These are phyloP conservation scores for Microcaecilia unicolor DNA, from an alignment of 2,797 vertebrate genomes.

Conservation along the genomic window DNA sequence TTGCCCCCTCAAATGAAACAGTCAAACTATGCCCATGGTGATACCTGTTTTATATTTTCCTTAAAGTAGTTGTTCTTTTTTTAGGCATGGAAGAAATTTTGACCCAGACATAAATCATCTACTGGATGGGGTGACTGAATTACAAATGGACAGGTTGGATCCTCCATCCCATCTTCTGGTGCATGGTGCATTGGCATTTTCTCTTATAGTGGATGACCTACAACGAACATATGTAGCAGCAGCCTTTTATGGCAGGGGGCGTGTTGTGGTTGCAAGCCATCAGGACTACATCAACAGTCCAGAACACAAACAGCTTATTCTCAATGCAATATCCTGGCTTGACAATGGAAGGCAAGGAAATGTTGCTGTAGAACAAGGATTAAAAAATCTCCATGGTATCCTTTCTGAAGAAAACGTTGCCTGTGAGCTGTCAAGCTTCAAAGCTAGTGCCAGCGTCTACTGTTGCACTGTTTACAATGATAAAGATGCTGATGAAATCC, in stretches of 20 bases:
- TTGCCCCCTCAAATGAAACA: too few relatives aligned
- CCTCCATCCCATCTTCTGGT: constrained; percentile 47
- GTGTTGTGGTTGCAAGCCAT: constrained; percentile 43
- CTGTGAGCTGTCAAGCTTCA: constrained; percentile 35
- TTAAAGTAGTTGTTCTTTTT: constrained; percentile 5
- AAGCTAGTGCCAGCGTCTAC: constrained; percentile 33
- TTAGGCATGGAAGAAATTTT: constrained; percentile 43
- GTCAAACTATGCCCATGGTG: too few relatives aligned
- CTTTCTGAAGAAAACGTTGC: constrained; percentile 23
- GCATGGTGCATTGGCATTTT: constrained; percentile 45
- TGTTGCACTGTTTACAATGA: constrained; percentile 39
- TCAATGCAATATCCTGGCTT: constrained; percentile 50
- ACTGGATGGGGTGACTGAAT: constrained; percentile 27
- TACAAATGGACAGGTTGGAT: constrained; percentile 40
- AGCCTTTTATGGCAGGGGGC: constrained; percentile 39
- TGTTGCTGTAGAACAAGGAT: constrained; percentile 35
- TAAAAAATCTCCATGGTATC: constrained; percentile 25
- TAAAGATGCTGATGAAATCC: constrained; percentile 25
- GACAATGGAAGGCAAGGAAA: constrained; percentile 37
- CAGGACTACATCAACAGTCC: constrained; percentile 36
- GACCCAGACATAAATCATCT: constrained; percentile 33
- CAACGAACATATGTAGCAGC: constrained; percentile 46
- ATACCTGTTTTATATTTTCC: too few relatives aligned
- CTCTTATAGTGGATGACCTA: constrained; percentile 38
- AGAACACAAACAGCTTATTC: constrained; percentile 37